Conservation (phyloP, 2,888 invertebrate genomes). For the Trissolcus brochymenae region DNA sequence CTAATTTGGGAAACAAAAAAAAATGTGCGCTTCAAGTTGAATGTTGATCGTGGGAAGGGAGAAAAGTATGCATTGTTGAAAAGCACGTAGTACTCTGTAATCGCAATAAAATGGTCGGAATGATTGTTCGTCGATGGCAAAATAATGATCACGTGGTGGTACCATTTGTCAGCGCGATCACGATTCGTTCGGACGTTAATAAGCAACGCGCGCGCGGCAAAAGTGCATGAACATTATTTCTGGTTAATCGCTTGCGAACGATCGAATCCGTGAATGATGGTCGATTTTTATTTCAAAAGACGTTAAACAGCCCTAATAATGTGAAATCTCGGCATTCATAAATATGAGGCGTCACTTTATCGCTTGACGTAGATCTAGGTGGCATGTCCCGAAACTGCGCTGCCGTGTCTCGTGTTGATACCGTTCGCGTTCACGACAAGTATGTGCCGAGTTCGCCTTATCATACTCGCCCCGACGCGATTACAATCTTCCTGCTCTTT, state of each 20-base stretch:
- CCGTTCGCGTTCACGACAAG: constrained; percentile 69
- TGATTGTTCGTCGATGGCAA: constrained; percentile 33
- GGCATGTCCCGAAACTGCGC: constrained; percentile 61
- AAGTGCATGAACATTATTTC: constrained; percentile 52
- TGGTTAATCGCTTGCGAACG: constrained; percentile 48
- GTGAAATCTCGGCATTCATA: constrained; percentile 75
- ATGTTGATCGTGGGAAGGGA: too few relatives aligned
- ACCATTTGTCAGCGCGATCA: constrained; percentile 41
- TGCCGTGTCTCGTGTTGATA: constrained; percentile 73
- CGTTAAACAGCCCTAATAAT: constrained; percentile 75
- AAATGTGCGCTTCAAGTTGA: too few relatives aligned
- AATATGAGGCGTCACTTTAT: constrained; percentile 74
- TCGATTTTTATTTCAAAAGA: constrained; percentile 63
- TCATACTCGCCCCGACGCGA: constrained; percentile 62
- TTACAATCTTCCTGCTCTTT: constrained; percentile 71
- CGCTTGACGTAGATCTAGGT: constrained; percentile 69
- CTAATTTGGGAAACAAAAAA: too few relatives aligned
- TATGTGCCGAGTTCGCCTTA: constrained; percentile 66
- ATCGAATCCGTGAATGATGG: constrained; percentile 51
- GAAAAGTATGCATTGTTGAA: too few relatives aligned
- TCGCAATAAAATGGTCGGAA: too few relatives aligned
- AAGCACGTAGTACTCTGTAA: too few relatives aligned
- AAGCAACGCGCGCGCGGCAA: constrained; percentile 47
- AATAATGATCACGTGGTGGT: constrained; percentile 43
- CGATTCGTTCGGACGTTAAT: constrained; percentile 44